Conservation (phyloP, 2,113 vertebrate genomes). For the Mixornis gularis region DNA sequence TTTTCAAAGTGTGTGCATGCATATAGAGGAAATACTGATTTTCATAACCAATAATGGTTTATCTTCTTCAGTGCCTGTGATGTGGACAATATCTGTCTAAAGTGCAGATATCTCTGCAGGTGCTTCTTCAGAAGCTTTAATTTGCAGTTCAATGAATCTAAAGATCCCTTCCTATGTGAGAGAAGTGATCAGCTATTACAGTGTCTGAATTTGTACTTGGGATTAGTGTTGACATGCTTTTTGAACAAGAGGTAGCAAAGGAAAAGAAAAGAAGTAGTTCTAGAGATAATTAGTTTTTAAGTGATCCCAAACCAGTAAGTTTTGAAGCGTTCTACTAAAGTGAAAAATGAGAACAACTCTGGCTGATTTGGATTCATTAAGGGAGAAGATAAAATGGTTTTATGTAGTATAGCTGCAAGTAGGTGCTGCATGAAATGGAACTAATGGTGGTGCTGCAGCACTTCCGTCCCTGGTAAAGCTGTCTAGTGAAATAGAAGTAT, state of each 20-base stretch:
- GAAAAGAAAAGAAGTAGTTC: neutral
- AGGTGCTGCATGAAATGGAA: neutral
- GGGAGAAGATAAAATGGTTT: neutral
- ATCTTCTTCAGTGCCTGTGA: neutral
- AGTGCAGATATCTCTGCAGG: neutral
- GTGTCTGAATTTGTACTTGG: neutral
- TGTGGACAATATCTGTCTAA: neutral
- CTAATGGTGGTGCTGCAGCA: slow-evolving; percentile 43
- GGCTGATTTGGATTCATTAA: fast-evolving
- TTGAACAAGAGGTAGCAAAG: neutral
- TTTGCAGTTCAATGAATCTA: neutral
- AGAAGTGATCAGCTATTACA: neutral
- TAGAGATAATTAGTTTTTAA: neutral
- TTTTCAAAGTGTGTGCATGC: neutral
- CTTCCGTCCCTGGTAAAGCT: neutral
- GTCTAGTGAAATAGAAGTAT: neutral
- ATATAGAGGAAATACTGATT: neutral
- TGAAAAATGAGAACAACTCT: neutral
- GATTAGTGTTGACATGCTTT: fast-evolving
- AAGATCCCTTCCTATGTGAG: neutral
- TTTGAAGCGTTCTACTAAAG: neutral
- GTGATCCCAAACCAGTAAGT: neutral
- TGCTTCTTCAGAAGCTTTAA: neutral
- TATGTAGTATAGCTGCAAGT: neutral
- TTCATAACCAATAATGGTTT: neutral